Base-by-base conservation (phyloP, 2,888 invertebrate genomes). In the Pseudoips prasinana region DNA sequence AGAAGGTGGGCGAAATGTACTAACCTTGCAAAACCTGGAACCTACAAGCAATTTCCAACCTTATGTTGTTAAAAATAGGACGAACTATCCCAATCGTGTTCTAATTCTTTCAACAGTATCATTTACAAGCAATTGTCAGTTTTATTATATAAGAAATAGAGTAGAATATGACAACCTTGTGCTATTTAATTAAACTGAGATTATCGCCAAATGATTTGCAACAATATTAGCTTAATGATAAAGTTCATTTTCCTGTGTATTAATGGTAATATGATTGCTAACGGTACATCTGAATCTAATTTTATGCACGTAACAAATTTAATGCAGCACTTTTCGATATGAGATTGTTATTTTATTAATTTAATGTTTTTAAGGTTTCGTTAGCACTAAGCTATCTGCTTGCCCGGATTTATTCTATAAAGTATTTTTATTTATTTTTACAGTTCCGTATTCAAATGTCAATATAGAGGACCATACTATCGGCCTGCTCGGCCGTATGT, bases 11-110 rank as follows among this genome's bases (percentile, higher is more conserved):
- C 20, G 37, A 19, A 11, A 50, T 40, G 1, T 7, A 0, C 17
- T 30, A 49, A 52, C 57, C 60, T 59, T 50, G 58, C 44, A 35
- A 41, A 30, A 30, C 26, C 29, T 32, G 35, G 25, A 22, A 19
- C 3, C 1, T 9, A 7, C 9, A 20, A 1, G 17, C 20, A 30
- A 39, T 27, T 25, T 10, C 14, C 26, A 33, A 37, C 26, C 19
- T 36, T 49, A 35, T 9, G 3, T n/a, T 5, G 14, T 14, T 14
- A 2, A 14, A 2, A 2, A 14, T 5, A 14, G 3, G 14, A n/a
- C n/a, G n/a, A n/a, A n/a, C n/a, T n/a, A n/a, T n/a, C n/a, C 14
- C 14, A 14, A 14, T n/a, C n/a, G n/a, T 14, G 14, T 14, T 14
- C 14, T 14, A 14, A 14, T 14, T 14, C 14, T 14, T 14, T 14